Evolutionary conservation across 2,888 invertebrate species (phyloP).

Genomic region (Petrophora chlorosata): DNA sequence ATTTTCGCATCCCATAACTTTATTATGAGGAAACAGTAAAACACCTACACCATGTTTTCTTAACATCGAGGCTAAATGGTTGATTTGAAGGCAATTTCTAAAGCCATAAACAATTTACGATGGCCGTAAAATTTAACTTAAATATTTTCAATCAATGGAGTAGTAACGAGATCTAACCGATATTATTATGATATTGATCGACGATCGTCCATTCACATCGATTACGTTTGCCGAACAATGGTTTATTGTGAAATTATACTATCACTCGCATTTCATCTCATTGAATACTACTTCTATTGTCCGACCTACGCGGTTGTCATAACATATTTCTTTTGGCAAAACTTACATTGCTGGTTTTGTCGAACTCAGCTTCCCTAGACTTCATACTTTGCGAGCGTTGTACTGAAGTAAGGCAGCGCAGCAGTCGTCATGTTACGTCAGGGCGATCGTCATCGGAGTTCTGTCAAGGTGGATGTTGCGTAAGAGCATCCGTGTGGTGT

Average conservation of each 20-base stretch:
- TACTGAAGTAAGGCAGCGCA: slow-evolving; percentile 41
- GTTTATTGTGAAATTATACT: slow-evolving; percentile 76
- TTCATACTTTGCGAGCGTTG: slow-evolving; percentile 27
- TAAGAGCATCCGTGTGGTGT: slow-evolving; percentile 74
- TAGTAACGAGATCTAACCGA: slow-evolving; percentile 44
- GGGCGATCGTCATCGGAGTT: slow-evolving; percentile 55
- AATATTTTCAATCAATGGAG: slow-evolving; percentile 56
- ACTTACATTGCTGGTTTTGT: slow-evolving; percentile 40
- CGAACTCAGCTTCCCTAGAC: not conserved
- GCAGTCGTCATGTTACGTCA: slow-evolving; percentile 55
- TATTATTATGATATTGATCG: slow-evolving; percentile 58
- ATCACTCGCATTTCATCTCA: slow-evolving; percentile 74
- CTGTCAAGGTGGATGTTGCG: slow-evolving; percentile 78
- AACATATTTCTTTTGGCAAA: slow-evolving; percentile 30
- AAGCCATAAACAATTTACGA: slow-evolving; percentile 55
- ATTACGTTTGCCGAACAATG: slow-evolving; percentile 70
- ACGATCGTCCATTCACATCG: slow-evolving; percentile 69
- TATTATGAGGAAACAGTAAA: slow-evolving; percentile 35
- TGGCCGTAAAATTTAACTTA: slow-evolving; percentile 46
- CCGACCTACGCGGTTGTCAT: slow-evolving; percentile 41
- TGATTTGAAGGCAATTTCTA: slow-evolving; percentile 45
- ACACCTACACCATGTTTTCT: slow-evolving; percentile 35
- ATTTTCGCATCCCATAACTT: slow-evolving; percentile 27
- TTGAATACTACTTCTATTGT: slow-evolving; percentile 56
- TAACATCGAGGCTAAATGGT: slow-evolving; percentile 37